Evolutionary conservation across 2,797 vertebrate species (phyloP).

Genomic region (Rhinogobio ventralis): DNA sequence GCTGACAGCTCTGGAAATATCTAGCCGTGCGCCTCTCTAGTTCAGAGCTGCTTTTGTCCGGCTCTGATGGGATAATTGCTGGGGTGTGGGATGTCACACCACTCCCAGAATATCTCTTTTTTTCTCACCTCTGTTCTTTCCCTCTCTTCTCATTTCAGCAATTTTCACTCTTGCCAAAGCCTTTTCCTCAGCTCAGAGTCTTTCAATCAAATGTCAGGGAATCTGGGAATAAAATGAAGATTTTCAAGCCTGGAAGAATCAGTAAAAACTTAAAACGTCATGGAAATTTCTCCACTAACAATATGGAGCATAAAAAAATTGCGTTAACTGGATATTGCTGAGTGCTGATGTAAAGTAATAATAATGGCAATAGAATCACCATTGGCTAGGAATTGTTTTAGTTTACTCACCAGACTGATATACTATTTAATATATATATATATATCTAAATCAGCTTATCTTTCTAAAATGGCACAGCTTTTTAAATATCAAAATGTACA

Average conservation of each 20-base stretch:
- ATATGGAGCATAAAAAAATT: neutral
- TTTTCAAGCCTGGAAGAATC: slow-evolving; percentile 1
- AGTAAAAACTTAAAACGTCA: neutral
- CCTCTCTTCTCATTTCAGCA: neutral
- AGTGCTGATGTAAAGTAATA: neutral
- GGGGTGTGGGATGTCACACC: slow-evolving; percentile 8
- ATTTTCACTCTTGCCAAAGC: slow-evolving; percentile 13
- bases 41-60: slow-evolving; percentile 1
- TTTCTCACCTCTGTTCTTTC: neutral
- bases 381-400: no score
- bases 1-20: neutral
- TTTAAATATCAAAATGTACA: no score
- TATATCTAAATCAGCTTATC: no score
- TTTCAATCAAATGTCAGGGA: neutral
- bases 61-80: slow-evolving; percentile 21
- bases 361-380: no score
- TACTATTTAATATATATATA: no score
- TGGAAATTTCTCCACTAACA: neutral
- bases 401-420: no score
- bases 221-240: neutral
- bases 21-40: neutral
- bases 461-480: no score
- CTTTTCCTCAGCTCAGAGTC: slow-evolving; percentile 3
- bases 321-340: neutral
- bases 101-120: neutral